Evolutionary conservation across 2,888 invertebrate genomes (phyloP), one percentile per base, ranked within the genome.

Genomic region (Aspidiotus destructor): DNA sequence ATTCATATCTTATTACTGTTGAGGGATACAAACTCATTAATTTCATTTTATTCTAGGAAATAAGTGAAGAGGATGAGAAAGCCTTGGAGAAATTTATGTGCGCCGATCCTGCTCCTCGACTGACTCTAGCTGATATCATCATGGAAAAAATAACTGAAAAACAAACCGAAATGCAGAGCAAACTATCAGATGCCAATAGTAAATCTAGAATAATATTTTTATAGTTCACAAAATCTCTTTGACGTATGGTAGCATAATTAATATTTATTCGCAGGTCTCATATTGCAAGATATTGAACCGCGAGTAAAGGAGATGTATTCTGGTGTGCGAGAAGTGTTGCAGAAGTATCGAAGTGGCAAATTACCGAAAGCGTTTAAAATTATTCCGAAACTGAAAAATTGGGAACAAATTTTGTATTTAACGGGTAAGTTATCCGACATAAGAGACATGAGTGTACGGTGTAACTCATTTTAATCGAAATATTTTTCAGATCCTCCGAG

Each of bases 351-450:
- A 71, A 93, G 92, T 76, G 99, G 99, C 40, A 96, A 95, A 80
- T 80, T 99, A 48, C 99, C 99, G 0, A 98, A 99, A 78, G 95
- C 97, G 1, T 98, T 99, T 77, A 99, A 99, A 82, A 87, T 96
- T 75, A 85, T 99, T 71, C 98, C 98, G 5, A 86, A 86, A 76
- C 80, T 97, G 69, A 83, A 84, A 70, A 95, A 96, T 78, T 98
- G 97, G 97, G 96, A 96, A 76, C 92, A 95, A 78, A 85, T 92
- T 73, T 78, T 92, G 28, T 87, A 87, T 73, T 81, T 92, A 41
- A 91, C 90, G 40, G 81, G 83, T 77, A 73, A 75, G 70, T 58
- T 28, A 28, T 28, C 5, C 28, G 28, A 28, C 28, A 5, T 28
- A 28, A 62, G 10, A 52, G 1, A 52, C 15, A 53, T n/a, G 8